phyloP scores from a whole-genome alignment of 1,140 invertebrate species.

The Drosophila ananassae region DNA sequence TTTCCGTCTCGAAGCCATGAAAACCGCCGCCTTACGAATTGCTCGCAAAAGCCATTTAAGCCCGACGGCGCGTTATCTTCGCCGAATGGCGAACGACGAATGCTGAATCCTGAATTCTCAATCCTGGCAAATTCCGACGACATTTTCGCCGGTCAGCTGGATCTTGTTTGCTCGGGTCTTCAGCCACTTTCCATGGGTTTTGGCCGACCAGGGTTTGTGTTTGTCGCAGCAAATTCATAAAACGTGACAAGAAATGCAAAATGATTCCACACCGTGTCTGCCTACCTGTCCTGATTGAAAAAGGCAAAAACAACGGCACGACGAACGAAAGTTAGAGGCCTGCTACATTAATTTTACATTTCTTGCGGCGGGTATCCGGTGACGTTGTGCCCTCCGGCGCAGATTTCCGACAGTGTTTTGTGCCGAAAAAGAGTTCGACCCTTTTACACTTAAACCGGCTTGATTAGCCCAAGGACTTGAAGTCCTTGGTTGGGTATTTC shows the following conservation, averaged over 20 bases:
- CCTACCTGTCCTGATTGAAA: slow-evolving; percentile 73
- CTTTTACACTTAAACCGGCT: slow-evolving; percentile 6
- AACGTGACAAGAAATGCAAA: slow-evolving; percentile 77
- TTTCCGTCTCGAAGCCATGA: slow-evolving; percentile 10
- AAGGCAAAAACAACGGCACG: slow-evolving; percentile 50
- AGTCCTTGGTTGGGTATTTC: slow-evolving; percentile 12
- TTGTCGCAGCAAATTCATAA: slow-evolving; percentile 72
- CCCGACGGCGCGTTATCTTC: slow-evolving; percentile 59
- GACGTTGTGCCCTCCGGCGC: slow-evolving; percentile 15
- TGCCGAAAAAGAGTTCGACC: slow-evolving; percentile 65
- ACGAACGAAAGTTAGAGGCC: slow-evolving; percentile 41
- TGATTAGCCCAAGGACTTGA: slow-evolving; percentile 20
- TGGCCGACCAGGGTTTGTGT: slow-evolving; percentile 34
- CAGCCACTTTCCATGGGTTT: slow-evolving; percentile 30
- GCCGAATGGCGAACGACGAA: slow-evolving; percentile 25
- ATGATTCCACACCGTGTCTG: slow-evolving; percentile 16
- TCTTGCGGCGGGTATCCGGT: slow-evolving; percentile 59
- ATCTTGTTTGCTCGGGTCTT: slow-evolving; percentile 36
- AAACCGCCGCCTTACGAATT: background rate
- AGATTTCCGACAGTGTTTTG: slow-evolving; percentile 64
- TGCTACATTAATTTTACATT: slow-evolving; percentile 81
- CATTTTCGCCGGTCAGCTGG: slow-evolving; percentile 69
- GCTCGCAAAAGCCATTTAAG: slow-evolving; percentile 58
- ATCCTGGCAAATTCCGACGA: slow-evolving; percentile 31
- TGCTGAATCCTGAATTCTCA: slow-evolving; percentile 1